Conservation (phyloP, 1,140 invertebrate genomes). For the honey bee (Apis mellifera) region DNA sequence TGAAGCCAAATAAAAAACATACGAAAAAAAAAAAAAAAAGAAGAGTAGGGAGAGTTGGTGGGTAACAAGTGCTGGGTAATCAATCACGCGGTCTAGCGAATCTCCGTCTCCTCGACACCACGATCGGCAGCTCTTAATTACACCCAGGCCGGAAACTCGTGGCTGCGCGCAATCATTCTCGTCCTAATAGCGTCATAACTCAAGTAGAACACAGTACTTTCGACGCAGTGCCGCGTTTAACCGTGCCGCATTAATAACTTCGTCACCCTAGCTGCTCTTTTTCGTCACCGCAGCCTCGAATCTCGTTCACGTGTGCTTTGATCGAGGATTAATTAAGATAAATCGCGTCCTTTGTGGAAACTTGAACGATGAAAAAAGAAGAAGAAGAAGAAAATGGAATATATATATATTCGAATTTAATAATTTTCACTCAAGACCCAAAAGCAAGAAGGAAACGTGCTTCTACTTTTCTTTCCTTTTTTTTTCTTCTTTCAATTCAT, state of each 20-base stretch:
- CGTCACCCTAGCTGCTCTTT: constrained; percentile 4
- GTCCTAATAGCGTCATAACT: constrained; percentile 54
- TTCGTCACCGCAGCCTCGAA: background rate
- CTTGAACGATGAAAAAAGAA: no score
- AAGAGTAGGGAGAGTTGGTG: no score
- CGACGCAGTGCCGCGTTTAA: constrained; percentile 17
- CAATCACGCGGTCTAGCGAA: constrained; percentile 18
- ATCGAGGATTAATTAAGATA: constrained; percentile 48
- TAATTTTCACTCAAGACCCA: no score
- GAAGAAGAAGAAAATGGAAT: no score
- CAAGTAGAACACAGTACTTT: constrained; percentile 38
- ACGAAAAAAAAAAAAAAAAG: background rate
- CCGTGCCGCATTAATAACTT: constrained; percentile 19
- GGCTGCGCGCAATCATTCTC: constrained; percentile 52
- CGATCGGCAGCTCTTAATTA: constrained; percentile 43
- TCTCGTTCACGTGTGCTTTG: background rate
- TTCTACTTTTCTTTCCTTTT: no score
- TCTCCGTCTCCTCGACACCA: constrained; percentile 14
- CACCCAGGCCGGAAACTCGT: constrained; percentile 41
- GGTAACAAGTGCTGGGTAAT: background rate
- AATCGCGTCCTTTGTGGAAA: constrained; percentile 1
- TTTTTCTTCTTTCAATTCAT: no score
- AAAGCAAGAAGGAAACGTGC: no score
- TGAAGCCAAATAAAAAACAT: background rate
- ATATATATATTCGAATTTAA: no score